phyloP scores from a whole-genome alignment of 2,888 invertebrate species.

The Hecatera dysodea region DNA sequence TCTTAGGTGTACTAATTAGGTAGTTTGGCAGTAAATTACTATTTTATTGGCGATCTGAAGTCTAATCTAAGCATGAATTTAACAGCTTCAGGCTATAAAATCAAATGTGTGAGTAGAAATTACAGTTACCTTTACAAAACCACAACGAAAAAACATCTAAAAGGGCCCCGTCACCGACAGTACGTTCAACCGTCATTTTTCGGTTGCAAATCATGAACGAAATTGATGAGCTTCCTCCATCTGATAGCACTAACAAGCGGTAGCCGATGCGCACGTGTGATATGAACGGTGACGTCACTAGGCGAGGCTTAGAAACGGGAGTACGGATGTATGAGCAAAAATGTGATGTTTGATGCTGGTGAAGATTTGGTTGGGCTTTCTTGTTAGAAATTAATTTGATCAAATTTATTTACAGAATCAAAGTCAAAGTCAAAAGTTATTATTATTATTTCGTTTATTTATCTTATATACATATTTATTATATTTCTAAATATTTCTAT shows the following conservation, averaged over 20 bases:
- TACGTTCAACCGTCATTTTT: conserved; percentile 63
- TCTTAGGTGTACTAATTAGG: too few relatives aligned
- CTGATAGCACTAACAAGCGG: conserved; percentile 70
- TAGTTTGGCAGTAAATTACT: too few relatives aligned
- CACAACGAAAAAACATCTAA: background rate
- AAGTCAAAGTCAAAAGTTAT: too few relatives aligned
- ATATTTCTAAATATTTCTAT: too few relatives aligned
- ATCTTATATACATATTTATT: too few relatives aligned
- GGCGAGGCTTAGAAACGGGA: conserved; percentile 65
- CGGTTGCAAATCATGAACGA: conserved; percentile 69
- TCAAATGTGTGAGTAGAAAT: background rate
- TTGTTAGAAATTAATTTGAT: background rate
- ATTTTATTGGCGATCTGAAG: too few relatives aligned
- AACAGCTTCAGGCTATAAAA: too few relatives aligned
- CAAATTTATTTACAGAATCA: too few relatives aligned
- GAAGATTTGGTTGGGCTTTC: conserved; percentile 13
- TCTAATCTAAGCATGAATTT: too few relatives aligned
- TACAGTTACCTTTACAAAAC: background rate
- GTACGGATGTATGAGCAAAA: conserved; percentile 41
- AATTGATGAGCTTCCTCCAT: conserved; percentile 67
- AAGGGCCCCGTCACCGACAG: conserved; percentile 49
- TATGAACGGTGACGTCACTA: conserved; percentile 60
- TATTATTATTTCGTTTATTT: too few relatives aligned
- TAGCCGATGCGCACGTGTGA: conserved; percentile 69
- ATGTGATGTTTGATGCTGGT: conserved; percentile 34